Conservation (phyloP, 1,140 invertebrate genomes). For the Danaus melanippus region DNA sequence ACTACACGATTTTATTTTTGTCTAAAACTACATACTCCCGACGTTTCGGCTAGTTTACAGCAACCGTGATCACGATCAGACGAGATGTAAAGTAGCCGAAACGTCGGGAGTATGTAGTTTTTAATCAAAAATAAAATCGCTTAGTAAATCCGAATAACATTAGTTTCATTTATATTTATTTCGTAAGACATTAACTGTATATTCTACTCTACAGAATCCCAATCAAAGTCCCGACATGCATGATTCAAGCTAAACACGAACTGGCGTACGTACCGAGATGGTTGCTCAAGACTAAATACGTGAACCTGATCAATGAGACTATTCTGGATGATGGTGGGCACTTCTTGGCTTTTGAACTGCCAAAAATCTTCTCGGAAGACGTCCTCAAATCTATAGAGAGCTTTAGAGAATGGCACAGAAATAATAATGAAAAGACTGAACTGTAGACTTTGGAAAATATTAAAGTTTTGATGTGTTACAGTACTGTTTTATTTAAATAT, state of each 20-base stretch:
- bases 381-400: slow-evolving; percentile 37
- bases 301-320: slow-evolving; percentile 72
- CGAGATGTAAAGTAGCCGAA: too few relatives aligned
- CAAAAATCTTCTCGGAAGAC: slow-evolving; percentile 76
- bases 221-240: slow-evolving; percentile 72
- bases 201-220: slow-evolving; percentile 57
- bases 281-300: slow-evolving; percentile 65
- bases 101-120: too few relatives aligned
- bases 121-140: too few relatives aligned
- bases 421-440: slow-evolving; percentile 35
- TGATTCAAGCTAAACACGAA: slow-evolving; percentile 74
- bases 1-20: too few relatives aligned
- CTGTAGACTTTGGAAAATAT: slow-evolving; percentile 17
- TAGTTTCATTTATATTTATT: too few relatives aligned
- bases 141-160: too few relatives aligned
- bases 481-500: too few relatives aligned
- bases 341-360: slow-evolving; percentile 83
- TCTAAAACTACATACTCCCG: too few relatives aligned
- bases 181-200: slow-evolving; percentile 16
- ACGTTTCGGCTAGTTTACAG: too few relatives aligned
- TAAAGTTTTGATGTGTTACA: too few relatives aligned
- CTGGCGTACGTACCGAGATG: slow-evolving; percentile 63
- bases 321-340: slow-evolving; percentile 78
- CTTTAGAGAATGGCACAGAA: slow-evolving; percentile 36
- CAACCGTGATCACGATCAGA: too few relatives aligned